Percentiles rank a stretch among this genome's conserved stretches.
These are phyloP conservation scores for Cosmorhoe ocellata DNA, from an alignment of 2,888 invertebrate species.

Conservation along the genomic window DNA sequence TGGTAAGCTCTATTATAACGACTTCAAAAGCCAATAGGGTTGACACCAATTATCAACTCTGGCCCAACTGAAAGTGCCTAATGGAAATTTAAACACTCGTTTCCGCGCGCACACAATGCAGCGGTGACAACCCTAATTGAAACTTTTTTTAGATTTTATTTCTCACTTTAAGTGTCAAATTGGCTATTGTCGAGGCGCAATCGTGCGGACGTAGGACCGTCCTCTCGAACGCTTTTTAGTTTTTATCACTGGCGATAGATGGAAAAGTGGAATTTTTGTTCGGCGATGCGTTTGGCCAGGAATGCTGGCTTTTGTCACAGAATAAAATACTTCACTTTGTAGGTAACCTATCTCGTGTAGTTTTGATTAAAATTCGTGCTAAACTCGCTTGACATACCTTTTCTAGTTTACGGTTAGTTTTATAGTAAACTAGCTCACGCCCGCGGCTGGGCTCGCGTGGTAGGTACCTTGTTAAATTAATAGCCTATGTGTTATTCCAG, in stretches of 20 bases:
- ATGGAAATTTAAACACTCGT: conserved; percentile 79
- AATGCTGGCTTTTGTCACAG: conserved; percentile 49
- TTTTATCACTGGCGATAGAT: conserved; percentile 36
- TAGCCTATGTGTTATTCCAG: too few species aligned
- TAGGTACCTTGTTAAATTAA: too few species aligned
- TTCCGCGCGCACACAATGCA: conserved; percentile 65
- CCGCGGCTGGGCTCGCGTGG: too few species aligned
- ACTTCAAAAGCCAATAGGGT: conserved; percentile 38
- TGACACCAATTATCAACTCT: conserved; percentile 47
- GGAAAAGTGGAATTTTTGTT: conserved; percentile 37
- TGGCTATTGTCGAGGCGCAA: conserved; percentile 69
- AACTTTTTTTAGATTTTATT: conserved; percentile 53
- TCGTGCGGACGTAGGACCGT: conserved; percentile 49
- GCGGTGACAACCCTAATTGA: conserved; percentile 66
- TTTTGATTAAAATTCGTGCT: too few species aligned
- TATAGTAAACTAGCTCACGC: too few species aligned
- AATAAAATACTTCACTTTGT: too few species aligned
- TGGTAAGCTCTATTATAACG: conserved; percentile 27
- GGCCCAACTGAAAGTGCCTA: conserved; percentile 62
- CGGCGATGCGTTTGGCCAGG: conserved; percentile 43
- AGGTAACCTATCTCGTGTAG: too few species aligned
- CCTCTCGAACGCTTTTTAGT: conserved; percentile 41
- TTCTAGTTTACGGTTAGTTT: not conserved
- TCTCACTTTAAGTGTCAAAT: conserved; percentile 72
- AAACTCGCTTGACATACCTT: not conserved